Conservation (phyloP, 2,797 vertebrate species). For the Labeo calbasu region DNA sequence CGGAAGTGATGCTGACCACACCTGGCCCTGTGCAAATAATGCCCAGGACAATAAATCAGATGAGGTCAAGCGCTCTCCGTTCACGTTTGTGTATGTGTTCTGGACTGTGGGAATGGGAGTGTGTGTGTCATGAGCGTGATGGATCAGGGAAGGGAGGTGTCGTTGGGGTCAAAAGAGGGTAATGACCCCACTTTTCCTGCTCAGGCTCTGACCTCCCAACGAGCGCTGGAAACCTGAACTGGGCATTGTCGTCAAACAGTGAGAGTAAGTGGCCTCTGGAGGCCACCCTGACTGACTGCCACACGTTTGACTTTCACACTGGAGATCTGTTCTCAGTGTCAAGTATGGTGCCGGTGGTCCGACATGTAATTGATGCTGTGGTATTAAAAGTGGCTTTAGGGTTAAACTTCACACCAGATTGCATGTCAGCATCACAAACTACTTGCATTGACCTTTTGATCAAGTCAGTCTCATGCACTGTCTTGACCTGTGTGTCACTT, state of each 20-base stretch:
- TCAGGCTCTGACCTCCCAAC: conserved; percentile 55
- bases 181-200: conserved; percentile 59
- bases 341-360: conserved; percentile 23
- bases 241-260: conserved; percentile 60
- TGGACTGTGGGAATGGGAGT: conserved; percentile 55
- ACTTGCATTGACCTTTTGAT: conserved; percentile 26
- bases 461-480: not conserved
- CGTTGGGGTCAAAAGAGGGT: conserved; percentile 59
- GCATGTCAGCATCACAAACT: conserved; percentile 39
- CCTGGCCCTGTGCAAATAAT: not conserved
- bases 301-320: conserved; percentile 54
- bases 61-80: not conserved
- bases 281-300: conserved; percentile 48
- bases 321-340: conserved; percentile 34
- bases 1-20: conserved; percentile 12
- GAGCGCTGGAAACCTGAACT: conserved; percentile 58
- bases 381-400: conserved; percentile 43
- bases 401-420: conserved; percentile 47
- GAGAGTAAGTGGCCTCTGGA: conserved; percentile 64
- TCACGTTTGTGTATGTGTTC: conserved; percentile 23
- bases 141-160: conserved; percentile 58
- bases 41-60: conserved; percentile 26
- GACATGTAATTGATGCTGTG: conserved; percentile 46
- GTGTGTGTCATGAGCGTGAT: conserved; percentile 56
- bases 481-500: not conserved